A percentile compares a stretch with the other conserved stretches of the same genome.
These are phyloP conservation scores for Ectobius pallidus DNA, from an alignment of 2,888 invertebrate species.

Conservation along the genomic window DNA sequence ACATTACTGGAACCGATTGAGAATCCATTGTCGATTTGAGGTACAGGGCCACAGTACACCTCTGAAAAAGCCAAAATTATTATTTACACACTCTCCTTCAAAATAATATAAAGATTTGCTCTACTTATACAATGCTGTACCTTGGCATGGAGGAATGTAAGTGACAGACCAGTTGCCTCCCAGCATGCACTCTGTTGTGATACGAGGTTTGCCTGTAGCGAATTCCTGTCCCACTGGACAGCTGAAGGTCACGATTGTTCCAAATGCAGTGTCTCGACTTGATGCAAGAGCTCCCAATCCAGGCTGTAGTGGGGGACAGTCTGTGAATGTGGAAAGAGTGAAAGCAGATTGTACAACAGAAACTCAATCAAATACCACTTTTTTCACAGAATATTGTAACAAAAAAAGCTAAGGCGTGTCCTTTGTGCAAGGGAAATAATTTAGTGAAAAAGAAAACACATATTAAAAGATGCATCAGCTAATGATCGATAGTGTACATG, in stretches of 20 bases:
- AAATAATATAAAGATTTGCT: no score
- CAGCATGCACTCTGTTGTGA: slow-evolving; percentile 84
- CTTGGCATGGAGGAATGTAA: slow-evolving; percentile 93
- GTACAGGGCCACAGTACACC: slow-evolving; percentile 96
- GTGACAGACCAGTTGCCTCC: slow-evolving; percentile 92
- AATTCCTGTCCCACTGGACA: slow-evolving; percentile 94
- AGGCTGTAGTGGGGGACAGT: slow-evolving; percentile 84
- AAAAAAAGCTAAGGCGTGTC: no score
- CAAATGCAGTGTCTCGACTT: slow-evolving; percentile 90
- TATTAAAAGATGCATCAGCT: no score
- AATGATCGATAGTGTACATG: no score
- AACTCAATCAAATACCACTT: no score
- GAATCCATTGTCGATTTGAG: slow-evolving; percentile 97
- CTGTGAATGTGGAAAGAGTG: slow-evolving; percentile 59
- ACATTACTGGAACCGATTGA: slow-evolving; percentile 96
- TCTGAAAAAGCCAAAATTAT: no score
- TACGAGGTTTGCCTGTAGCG: slow-evolving; percentile 83
- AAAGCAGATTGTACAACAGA: no score
- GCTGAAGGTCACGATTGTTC: slow-evolving; percentile 86
- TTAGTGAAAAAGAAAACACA: no score
- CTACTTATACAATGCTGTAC: slow-evolving; percentile 57
- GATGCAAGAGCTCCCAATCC: slow-evolving; percentile 90
- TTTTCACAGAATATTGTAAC: no score
- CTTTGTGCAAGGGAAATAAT: no score
- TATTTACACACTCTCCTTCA: no score